These are phyloP conservation scores for Malurus splendens DNA, from an alignment of 2,797 vertebrate species.

Conservation along the genomic window DNA sequence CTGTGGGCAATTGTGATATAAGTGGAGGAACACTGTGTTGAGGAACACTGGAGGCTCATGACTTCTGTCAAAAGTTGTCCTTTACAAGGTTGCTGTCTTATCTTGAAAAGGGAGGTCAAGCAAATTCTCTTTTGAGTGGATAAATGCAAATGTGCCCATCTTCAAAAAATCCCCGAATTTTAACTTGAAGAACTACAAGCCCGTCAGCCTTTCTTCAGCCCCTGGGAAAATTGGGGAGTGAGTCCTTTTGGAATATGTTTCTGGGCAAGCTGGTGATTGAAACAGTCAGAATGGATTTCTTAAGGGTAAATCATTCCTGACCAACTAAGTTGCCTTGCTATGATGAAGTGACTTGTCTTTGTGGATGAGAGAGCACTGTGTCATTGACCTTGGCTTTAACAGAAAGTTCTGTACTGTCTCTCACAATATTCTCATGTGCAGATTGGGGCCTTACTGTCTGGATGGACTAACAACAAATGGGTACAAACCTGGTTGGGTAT, in stretches of 20 bases:
- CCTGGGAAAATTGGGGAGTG: background rate
- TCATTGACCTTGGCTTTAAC: background rate
- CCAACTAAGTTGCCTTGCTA: background rate
- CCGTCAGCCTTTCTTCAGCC: background rate
- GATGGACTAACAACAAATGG: background rate
- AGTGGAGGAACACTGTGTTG: background rate
- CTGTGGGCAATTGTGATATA: background rate
- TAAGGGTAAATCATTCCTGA: background rate
- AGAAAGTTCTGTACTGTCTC: background rate
- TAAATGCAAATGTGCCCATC: background rate
- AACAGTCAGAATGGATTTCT: background rate
- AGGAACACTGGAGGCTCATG: background rate
- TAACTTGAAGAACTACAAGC: background rate
- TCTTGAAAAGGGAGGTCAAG: background rate
- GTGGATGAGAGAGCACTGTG: background rate
- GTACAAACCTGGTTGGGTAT: background rate
- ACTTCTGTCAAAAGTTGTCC: background rate
- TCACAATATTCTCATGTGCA: background rate
- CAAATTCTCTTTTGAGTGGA: background rate
- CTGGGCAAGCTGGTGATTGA: background rate
- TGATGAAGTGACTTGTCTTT: background rate
- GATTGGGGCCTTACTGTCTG: background rate
- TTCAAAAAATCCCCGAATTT: background rate
- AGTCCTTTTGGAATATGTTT: background rate
- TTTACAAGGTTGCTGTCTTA: background rate